A percentile compares a stretch with the other conserved stretches of the same genome.
Evolutionary conservation across 2,888 invertebrate genomes (phyloP).

Genomic region (Polymixis flavicincta): DNA sequence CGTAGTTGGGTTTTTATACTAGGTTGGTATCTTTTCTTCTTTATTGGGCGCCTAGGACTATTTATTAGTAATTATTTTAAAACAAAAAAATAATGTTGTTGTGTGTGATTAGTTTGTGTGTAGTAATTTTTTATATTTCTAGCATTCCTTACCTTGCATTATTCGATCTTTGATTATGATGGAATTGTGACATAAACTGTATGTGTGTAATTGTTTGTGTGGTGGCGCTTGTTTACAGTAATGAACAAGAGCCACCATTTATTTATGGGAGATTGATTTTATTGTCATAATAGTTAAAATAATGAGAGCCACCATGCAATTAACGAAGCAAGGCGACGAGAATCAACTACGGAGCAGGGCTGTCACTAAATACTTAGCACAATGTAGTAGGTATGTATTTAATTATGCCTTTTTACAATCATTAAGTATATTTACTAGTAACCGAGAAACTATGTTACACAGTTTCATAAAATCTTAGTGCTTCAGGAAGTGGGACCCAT

Average conservation of each 20-base stretch:
- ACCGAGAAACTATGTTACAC: neutral
- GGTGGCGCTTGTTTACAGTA: too few relatives aligned
- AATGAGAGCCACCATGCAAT: slow-evolving; percentile 67
- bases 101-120: too few relatives aligned
- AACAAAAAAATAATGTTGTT: too few relatives aligned
- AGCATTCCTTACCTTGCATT: neutral
- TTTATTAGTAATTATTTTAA: neutral
- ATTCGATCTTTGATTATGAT: neutral
- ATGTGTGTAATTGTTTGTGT: too few relatives aligned
- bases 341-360: slow-evolving; percentile 47
- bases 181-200: too few relatives aligned
- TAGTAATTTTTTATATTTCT: too few relatives aligned
- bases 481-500: too few relatives aligned
- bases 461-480: neutral
- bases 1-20: neutral
- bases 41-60: neutral
- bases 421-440: neutral
- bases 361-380: slow-evolving; percentile 11
- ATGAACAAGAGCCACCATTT: too few relatives aligned
- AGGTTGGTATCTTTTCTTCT: neutral
- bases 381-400: neutral
- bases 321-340: slow-evolving; percentile 60
- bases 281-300: slow-evolving; percentile 69
- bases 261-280: slow-evolving; percentile 35
- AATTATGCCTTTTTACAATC: neutral